A percentile compares a stretch with the other conserved stretches of the same genome.
Evolutionary conservation across 2,888 invertebrate genomes (phyloP).

Genomic region (Brachycybe producta): DNA sequence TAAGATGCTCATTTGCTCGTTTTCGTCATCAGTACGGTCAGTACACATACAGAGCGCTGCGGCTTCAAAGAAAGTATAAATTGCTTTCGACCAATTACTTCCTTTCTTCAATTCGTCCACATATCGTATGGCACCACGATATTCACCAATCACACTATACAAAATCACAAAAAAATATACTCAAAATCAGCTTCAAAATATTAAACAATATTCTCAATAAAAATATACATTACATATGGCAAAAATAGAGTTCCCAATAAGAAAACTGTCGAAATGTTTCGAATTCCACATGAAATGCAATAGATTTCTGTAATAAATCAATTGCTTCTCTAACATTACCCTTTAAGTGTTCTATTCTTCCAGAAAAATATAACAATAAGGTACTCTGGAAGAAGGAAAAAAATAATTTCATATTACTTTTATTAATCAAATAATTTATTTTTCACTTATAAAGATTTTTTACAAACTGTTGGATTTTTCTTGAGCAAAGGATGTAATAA

Average conservation of each 20-base stretch:
- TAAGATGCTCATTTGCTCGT: slow-evolving; percentile 46
- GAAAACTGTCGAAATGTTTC: slow-evolving; percentile 6
- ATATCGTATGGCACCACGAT: background rate
- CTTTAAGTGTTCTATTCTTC: background rate
- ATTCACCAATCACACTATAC: slow-evolving; percentile 9
- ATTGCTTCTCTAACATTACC: slow-evolving; percentile 11
- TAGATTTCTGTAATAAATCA: background rate
- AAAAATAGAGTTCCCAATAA: slow-evolving; percentile 7
- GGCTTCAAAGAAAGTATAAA: slow-evolving; percentile 81
- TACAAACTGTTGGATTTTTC: no score
- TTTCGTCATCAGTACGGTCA: slow-evolving; percentile 40
- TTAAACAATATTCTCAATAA: no score
- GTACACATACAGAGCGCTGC: slow-evolving; percentile 62
- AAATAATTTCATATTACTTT: no score
- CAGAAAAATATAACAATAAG: background rate
- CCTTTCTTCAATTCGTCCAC: slow-evolving; percentile 7
- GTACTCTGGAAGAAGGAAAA: slow-evolving; percentile 8
- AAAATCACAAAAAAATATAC: no score
- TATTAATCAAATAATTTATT: no score
- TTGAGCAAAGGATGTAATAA: no score
- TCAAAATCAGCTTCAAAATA: no score
- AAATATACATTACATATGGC: slow-evolving; percentile 6
- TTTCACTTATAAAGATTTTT: no score
- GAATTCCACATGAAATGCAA: slow-evolving; percentile 2
- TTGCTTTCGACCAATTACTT: slow-evolving; percentile 69